Conservation (phyloP, 2,113 vertebrate genomes). For the Dasypus novemcinctus region DNA sequence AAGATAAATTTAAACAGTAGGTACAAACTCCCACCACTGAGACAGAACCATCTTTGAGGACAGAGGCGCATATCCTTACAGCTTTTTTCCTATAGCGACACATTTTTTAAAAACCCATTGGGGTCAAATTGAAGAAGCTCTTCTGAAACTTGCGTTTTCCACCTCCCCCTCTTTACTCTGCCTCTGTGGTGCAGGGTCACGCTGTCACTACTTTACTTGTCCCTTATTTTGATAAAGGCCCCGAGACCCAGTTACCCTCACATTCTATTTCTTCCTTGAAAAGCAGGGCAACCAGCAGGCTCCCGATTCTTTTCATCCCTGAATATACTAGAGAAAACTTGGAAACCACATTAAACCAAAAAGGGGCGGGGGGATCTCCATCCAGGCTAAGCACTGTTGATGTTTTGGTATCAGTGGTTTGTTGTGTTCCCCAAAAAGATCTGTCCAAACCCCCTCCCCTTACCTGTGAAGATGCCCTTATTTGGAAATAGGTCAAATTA, state of each 20-base stretch:
- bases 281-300: neutral
- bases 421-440: no score
- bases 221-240: neutral
- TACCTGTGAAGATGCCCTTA: no score
- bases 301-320: neutral
- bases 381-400: neutral
- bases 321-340: neutral
- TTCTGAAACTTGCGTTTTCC: neutral
- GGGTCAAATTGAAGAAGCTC: neutral
- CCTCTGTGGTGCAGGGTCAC: no score
- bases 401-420: neutral
- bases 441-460: no score
- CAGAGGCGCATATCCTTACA: neutral
- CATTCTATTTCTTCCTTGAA: neutral
- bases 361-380: neutral
- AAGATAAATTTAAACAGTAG: constrained; percentile 15
- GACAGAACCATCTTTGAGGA: neutral
- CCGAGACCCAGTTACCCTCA: neutral
- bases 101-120: neutral
- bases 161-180: neutral
- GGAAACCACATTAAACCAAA: neutral
- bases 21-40: constrained; percentile 17
- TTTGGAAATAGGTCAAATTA: no score
- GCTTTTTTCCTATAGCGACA: neutral
- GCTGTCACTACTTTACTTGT: neutral